Evolutionary conservation across 2,797 vertebrate genomes (phyloP), one percentile per base, ranked within the genome.

Genomic region (Pyrrhura leucotis): DNA sequence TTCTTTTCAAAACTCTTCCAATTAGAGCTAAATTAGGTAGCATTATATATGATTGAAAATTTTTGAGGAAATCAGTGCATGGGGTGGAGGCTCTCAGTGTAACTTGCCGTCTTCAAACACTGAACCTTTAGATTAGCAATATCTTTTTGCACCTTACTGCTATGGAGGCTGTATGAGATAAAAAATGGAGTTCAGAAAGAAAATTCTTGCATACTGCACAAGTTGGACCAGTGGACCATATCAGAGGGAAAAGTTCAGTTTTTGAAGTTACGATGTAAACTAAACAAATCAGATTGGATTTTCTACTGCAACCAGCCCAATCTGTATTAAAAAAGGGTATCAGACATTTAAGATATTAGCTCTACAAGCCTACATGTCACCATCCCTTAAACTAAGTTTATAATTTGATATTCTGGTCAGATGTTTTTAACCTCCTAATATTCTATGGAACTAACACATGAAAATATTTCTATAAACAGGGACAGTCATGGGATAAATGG

Each of bases 11-110:
- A 85, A 28, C 21, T 21, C 13, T n/a, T 35, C 16, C 7, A 18
- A 4, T 33, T 39, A 73, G 14, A 62, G 7, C 13, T 62, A 61
- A 90, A 75, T 44, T n/a, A 66, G 13, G 33, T 65, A 56, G 15
- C 4, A 14, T 8, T 66, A 37, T 39, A 66, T 12, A 31, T 2
- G 10, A 65, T 1, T 10, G n/a, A 56, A 33, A 56, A 15, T 56
- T 33, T 56, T 33, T 56, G n/a, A 56, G 21, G 54, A 67, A 90
- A 58, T 20, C 21, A 29, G 35, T 48, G 6, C 37, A 28, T 53
- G 2, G 10, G 1, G 3, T 26, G 58, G n/a, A n/a, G 13, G 18
- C 4, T 58, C 48, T 62, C 29, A 7, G n/a, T 0, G 1, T 21
- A 42, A 13, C 8, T 72, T 66, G 12, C 8, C 26, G 5, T 54